Base-by-base conservation (phyloP, 2,888 invertebrate genomes). In the Trisateles emortualis region DNA sequence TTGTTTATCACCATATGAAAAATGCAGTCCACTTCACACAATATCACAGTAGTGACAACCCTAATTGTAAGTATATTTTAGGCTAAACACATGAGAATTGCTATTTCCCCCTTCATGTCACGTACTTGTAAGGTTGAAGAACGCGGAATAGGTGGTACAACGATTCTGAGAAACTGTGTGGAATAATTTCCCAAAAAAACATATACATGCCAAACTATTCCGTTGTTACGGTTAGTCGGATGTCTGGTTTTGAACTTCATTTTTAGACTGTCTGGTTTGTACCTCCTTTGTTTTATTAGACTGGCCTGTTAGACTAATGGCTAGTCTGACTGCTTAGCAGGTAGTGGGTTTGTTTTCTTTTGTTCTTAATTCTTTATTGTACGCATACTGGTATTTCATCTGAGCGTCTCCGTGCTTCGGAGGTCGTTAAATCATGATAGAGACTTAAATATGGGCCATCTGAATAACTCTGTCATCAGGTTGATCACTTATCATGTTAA, bases 101-200 rank as follows among this genome's bases (percentile, higher is more conserved):
- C 66, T 71, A 68, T 69, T 76, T 77, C 69, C 68, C 67, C 56
- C 70, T 77, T 71, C 79, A 67, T 51, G 76, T 82, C 84, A 84
- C 84, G 84, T 84, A 74, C 38, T 59, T n/a, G 30, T 41, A 46
- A 80, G 78, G 79, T 83, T 76, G 75, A 81, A 59, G 81, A 78
- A 79, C 80, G 78, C 76, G 73, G 76, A 79, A 81, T 80, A 68
- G 64, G 68, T 73, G 69, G 44, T 52, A 65, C 59, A 9, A 41
- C 32, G 46, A 52, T 71, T 63, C 69, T 59, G 13, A 59, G 69
- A 69, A 73, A 26, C 54, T 4, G 22, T 51, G 65, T 67, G 61
- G 74, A 74, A 72, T 72, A 65, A 69, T 66, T 69, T 56, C 61
- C 52, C 55, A 70, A 72, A 70, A 66, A 73, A 35, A 19, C 2